Base-by-base conservation (phyloP, 2,797 vertebrate genomes). In the Crax fasciolata region DNA sequence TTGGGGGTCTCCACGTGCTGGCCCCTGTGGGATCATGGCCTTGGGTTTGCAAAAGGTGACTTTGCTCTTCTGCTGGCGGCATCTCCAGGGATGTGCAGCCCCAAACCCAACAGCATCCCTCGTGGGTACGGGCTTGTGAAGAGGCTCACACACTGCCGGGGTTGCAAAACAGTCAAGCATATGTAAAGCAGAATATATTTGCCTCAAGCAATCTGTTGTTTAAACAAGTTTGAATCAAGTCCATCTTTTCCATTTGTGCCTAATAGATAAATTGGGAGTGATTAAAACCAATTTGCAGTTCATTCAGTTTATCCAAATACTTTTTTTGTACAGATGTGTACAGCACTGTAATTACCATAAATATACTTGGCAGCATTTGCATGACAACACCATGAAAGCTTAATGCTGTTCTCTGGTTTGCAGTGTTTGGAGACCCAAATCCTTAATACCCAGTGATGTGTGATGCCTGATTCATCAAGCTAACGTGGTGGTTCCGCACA, bases 191-290 rank as follows among this genome's bases (percentile, higher is more conserved):
- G 61, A 52, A 21, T 3, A 3, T 30, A 8, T 79, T 41, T n/a
- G 57, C 52, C 65, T 84, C 38, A 4, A 70, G 59, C 41, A 30
- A 35, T 55, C 78, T 75, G 62, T 65, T 66, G 78, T 54, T 85
- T 38, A n/a, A 95, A 71, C 81, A 72, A 80, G 59, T 93, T 93
- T 93, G 82, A 96, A 94, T 88, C 35, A 15, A 92, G 95, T 93
- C 94, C 82, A 66, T 81, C 59, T 68, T 88, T 82, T 76, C 87
- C 77, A 28, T 92, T 96, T 87, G 87, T 89, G 89, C 86, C 89
- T 95, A 86, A 68, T 68, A 70, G 94, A 87, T 70, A 91, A 90
- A 57, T 88, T 94, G 84, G 66, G 80, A 52, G 62, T 85, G 89
- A 95, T 72, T 89, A 92, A 94, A 96, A 35, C 87, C 57, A 90